Evolutionary conservation across 2,888 invertebrate genomes (phyloP).

Genomic region (Harmothoe impar): DNA sequence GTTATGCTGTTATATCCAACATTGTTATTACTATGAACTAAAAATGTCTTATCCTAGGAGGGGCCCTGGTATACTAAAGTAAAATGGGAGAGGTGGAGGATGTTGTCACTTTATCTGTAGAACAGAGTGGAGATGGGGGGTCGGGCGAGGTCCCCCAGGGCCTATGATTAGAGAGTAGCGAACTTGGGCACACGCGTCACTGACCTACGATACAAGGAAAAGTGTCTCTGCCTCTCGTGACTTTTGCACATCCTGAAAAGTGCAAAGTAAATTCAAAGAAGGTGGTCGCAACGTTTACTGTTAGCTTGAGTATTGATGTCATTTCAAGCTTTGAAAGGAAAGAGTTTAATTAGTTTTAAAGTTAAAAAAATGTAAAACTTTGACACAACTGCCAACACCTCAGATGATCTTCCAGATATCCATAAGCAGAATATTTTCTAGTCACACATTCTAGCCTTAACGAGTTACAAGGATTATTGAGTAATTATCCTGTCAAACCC

Average conservation of each 20-base stretch:
- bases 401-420: neutral
- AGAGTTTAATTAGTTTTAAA: too few species aligned
- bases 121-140: neutral
- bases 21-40: too few species aligned
- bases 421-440: neutral
- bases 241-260: constrained; percentile 55
- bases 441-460: neutral
- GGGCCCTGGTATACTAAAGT: too few species aligned
- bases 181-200: constrained; percentile 18
- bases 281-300: neutral
- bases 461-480: too few species aligned
- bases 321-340: too few species aligned
- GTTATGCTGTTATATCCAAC: too few species aligned
- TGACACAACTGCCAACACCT: neutral
- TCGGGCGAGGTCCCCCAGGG: neutral
- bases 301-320: too few species aligned
- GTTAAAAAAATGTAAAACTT: neutral
- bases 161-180: neutral
- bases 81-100: neutral
- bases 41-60: too few species aligned
- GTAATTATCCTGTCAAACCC: too few species aligned
- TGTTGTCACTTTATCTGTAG: constrained; percentile 31
- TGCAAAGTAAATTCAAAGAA: constrained; percentile 28
- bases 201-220: constrained; percentile 46
- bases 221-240: constrained; percentile 31